These are phyloP conservation scores for Pandemis corylana DNA, from an alignment of 2,888 invertebrate genomes.

Conservation along the genomic window DNA sequence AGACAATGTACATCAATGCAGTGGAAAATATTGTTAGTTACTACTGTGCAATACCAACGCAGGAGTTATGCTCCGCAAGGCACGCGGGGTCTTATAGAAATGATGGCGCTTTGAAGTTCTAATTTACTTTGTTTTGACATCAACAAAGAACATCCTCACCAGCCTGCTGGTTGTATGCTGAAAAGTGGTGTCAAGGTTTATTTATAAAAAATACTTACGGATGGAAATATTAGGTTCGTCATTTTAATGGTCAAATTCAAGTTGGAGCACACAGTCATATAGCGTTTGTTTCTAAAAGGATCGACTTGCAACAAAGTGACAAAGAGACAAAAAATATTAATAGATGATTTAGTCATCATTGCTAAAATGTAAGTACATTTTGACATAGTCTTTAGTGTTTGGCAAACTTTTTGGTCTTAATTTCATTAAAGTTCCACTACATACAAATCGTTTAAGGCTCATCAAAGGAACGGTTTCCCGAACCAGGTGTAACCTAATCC, in stretches of 20 bases:
- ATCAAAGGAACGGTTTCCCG: slow-evolving; percentile 10
- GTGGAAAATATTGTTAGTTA: slow-evolving; percentile 44
- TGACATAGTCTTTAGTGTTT: background rate
- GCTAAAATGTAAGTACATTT: background rate
- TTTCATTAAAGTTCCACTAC: background rate
- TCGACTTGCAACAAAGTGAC: too few relatives aligned
- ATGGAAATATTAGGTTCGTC: background rate
- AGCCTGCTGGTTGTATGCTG: background rate
- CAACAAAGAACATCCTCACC: background rate
- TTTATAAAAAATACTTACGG: background rate
- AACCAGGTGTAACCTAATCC: slow-evolving; percentile 39
- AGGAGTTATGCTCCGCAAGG: background rate
- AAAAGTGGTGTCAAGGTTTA: background rate
- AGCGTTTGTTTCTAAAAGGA: too few relatives aligned
- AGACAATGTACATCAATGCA: slow-evolving; percentile 63
- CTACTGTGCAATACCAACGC: slow-evolving; percentile 20
- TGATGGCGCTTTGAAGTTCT: background rate
- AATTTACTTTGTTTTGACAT: background rate
- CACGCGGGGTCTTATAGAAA: background rate
- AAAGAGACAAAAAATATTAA: too few relatives aligned
- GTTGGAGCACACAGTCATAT: too few relatives aligned
- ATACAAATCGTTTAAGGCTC: slow-evolving; percentile 11
- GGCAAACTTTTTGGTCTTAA: background rate
- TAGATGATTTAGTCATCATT: too few relatives aligned
- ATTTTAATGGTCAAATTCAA: too few relatives aligned